These are phyloP conservation scores for Trachemys scripta DNA, from an alignment of 2,113 vertebrate species.

Conservation along the genomic window DNA sequence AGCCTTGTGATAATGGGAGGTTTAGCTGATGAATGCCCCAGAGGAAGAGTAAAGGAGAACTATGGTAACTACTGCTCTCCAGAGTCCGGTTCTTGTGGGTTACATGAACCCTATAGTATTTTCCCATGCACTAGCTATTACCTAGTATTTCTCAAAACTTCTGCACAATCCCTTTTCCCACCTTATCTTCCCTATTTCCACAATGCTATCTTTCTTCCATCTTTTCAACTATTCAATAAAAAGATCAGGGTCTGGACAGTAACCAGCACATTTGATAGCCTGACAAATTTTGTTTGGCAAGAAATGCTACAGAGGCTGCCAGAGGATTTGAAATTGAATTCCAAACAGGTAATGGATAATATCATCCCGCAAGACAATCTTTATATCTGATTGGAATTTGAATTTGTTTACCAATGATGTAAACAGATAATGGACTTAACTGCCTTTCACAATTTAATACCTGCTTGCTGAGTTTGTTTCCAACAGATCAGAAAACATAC, in stretches of 20 bases:
- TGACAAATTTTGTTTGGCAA: neutral
- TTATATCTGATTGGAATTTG: neutral
- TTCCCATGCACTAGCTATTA: neutral
- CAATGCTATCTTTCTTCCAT: neutral
- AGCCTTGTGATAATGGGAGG: neutral
- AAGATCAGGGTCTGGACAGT: neutral
- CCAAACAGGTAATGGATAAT: neutral
- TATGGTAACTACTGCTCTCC: neutral
- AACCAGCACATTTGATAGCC: neutral
- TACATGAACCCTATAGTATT: neutral
- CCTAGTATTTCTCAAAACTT: neutral
- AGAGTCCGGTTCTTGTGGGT: neutral
- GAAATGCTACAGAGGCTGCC: neutral
- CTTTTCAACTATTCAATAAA: neutral
- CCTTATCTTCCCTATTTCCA: neutral
- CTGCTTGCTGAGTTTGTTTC: neutral
- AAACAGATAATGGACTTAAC: neutral
- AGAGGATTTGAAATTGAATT: neutral
- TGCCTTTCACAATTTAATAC: neutral
- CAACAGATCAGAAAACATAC: neutral
- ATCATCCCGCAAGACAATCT: neutral
- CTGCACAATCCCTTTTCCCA: neutral
- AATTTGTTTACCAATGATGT: neutral
- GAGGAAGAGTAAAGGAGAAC: neutral
- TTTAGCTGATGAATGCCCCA: neutral